Evolutionary conservation across 2,888 invertebrate genomes (phyloP).

Genomic region (Microplitis deprimator): DNA sequence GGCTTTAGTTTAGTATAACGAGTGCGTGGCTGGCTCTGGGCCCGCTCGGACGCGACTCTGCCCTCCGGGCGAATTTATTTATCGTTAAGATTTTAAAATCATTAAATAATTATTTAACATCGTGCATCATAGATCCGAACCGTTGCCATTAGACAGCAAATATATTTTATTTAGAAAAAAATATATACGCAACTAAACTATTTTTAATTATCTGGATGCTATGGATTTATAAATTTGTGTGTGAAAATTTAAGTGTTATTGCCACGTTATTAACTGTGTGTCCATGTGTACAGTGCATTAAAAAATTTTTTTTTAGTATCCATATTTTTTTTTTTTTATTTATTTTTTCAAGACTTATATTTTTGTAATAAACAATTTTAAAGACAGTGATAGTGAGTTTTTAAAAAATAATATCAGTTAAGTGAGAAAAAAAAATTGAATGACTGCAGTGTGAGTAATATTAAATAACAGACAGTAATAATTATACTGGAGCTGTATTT

Average conservation of each 20-base stretch:
- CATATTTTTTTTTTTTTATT: background rate
- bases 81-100: background rate
- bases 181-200: too few species aligned
- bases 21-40: conserved; percentile 56
- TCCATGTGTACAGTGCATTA: background rate
- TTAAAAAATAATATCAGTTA: background rate
- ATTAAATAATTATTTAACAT: background rate
- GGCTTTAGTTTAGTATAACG: conserved; percentile 34
- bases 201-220: too few species aligned
- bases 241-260: background rate
- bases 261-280: background rate
- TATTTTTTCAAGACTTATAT: background rate
- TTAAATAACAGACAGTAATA: conserved; percentile 3
- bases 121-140: too few species aligned
- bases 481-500: conserved; percentile 70
- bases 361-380: background rate
- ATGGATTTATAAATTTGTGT: background rate
- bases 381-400: background rate
- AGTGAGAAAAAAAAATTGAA: background rate
- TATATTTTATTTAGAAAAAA: too few species aligned
- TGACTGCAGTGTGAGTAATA: conserved; percentile 1
- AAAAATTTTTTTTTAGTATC: background rate
- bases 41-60: conserved; percentile 54
- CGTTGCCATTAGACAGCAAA: too few species aligned
- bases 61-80: conserved; percentile 39